Evolutionary conservation across 2,797 vertebrate genomes (phyloP).

Genomic region (Lindbergichthys nudifrons): DNA sequence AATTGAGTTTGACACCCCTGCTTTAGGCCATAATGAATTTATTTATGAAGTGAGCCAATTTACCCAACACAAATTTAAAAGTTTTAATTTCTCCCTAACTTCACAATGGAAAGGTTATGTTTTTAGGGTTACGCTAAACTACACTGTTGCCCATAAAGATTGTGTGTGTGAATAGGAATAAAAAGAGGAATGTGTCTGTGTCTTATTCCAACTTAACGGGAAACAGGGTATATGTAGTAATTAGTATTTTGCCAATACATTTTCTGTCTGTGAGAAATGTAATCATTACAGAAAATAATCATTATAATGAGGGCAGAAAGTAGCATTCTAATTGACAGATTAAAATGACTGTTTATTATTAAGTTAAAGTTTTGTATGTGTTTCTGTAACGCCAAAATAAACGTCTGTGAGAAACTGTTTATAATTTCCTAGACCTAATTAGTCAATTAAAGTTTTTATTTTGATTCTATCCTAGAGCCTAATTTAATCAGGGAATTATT

Average conservation of each 20-base stretch:
- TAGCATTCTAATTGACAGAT: too few species aligned
- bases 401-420: neutral
- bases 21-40: neutral
- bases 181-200: too few species aligned
- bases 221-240: neutral
- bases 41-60: neutral
- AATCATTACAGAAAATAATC: too few species aligned
- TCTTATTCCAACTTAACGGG: too few species aligned
- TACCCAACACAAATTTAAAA: neutral
- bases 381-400: neutral
- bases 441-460: neutral
- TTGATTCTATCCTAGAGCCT: neutral
- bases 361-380: too few species aligned
- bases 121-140: too few species aligned
- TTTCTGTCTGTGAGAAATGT: neutral
- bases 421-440: neutral
- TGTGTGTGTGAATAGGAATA: too few species aligned
- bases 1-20: too few species aligned
- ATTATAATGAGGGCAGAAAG: too few species aligned
- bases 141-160: too few species aligned
- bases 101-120: neutral
- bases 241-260: neutral
- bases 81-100: neutral
- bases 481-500: neutral
- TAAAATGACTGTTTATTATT: too few species aligned